Percentiles rank a stretch among this genome's conserved stretches.
phyloP scores from a whole-genome alignment of 2,888 invertebrate genomes.

The Odontothrips loti region DNA sequence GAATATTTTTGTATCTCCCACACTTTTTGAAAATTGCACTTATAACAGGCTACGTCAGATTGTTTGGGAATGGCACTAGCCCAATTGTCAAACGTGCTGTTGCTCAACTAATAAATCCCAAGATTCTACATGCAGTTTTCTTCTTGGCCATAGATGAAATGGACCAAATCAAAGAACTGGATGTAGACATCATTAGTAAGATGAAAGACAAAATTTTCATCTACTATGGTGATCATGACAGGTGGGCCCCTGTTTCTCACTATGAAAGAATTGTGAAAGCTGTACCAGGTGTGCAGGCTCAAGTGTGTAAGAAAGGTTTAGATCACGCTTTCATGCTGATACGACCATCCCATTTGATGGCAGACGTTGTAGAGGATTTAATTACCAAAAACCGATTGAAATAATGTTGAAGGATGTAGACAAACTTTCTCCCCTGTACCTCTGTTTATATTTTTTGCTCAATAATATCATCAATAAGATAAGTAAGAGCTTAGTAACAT shows the following conservation, averaged over 20 bases:
- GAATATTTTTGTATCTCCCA: slow-evolving; percentile 28
- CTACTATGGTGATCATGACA: slow-evolving; percentile 74
- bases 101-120: slow-evolving; percentile 56
- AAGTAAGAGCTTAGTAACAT: not conserved
- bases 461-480: not conserved
- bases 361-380: not conserved
- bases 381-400: not conserved
- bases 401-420: not conserved
- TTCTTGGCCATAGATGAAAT: slow-evolving; percentile 76
- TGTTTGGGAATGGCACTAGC: slow-evolving; percentile 33
- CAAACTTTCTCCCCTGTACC: not conserved
- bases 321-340: slow-evolving; percentile 78
- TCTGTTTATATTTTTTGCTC: not conserved
- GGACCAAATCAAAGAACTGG: slow-evolving; percentile 63
- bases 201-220: slow-evolving; percentile 59
- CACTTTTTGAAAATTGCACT: slow-evolving; percentile 18
- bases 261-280: slow-evolving; percentile 60
- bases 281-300: slow-evolving; percentile 59
- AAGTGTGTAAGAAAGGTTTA: slow-evolving; percentile 57
- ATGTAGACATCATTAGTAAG: slow-evolving; percentile 54
- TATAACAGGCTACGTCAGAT: slow-evolving; percentile 25
- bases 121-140: slow-evolving; percentile 60
- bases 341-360: not conserved
- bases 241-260: slow-evolving; percentile 76
- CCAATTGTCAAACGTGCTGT: slow-evolving; percentile 47